A percentile compares a stretch with the other conserved stretches of the same genome.
phyloP scores from a whole-genome alignment of 2,888 invertebrate species.

The Pristionchus entomophagus region DNA sequence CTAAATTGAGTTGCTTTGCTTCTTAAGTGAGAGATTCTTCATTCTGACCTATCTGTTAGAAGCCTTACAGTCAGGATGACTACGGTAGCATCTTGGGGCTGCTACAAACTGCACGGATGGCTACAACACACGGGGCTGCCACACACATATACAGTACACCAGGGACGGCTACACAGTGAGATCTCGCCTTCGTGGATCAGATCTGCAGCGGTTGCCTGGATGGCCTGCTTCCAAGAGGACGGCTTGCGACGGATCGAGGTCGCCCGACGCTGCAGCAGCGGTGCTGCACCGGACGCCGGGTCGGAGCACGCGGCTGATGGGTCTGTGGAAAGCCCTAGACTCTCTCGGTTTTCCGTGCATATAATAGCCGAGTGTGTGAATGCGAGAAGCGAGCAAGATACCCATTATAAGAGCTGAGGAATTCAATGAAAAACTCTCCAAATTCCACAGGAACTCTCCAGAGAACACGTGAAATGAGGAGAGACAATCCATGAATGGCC shows the following conservation, averaged over 20 bases:
- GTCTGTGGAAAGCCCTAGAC: neutral
- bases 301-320: neutral
- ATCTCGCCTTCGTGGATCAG: slow-evolving; percentile 44
- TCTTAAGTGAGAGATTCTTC: too few species aligned
- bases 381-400: too few species aligned
- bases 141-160: neutral
- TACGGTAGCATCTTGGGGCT: too few species aligned
- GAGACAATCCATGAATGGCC: neutral
- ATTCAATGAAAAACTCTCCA: too few species aligned
- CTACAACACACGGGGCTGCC: slow-evolving; percentile 21
- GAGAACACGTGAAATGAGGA: neutral
- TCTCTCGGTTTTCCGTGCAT: too few species aligned
- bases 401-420: too few species aligned
- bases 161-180: slow-evolving; percentile 27
- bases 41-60: too few species aligned
- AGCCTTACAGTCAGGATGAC: too few species aligned
- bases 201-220: slow-evolving; percentile 37
- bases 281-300: neutral
- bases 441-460: neutral
- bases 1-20: too few species aligned
- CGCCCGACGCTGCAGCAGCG: slow-evolving; percentile 24
- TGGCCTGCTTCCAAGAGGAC: slow-evolving; percentile 16
- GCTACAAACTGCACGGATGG: neutral
- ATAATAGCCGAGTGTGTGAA: too few species aligned
- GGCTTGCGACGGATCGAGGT: slow-evolving; percentile 4